Evolutionary conservation across 1,140 invertebrate species (phyloP).

Genomic region (Caenorhabditis remanei): DNA sequence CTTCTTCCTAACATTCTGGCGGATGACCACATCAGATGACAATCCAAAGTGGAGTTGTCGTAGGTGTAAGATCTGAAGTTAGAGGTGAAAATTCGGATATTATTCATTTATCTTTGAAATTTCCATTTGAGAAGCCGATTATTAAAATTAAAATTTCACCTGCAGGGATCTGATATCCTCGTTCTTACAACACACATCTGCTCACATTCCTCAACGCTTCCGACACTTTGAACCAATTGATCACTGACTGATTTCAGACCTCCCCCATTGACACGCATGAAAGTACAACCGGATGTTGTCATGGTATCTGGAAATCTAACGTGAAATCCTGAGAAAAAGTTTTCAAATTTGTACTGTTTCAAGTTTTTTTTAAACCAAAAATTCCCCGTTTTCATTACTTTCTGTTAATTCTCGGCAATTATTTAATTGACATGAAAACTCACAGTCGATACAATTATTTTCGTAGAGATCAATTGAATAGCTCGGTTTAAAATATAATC

Average conservation of each 20-base stretch:
- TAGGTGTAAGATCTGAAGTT: constrained; percentile 38
- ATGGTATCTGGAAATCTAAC: constrained; percentile 21
- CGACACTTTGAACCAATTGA: constrained; percentile 17
- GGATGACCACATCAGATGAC: constrained; percentile 35
- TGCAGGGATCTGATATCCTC: constrained; percentile 21
- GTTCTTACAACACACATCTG: constrained; percentile 24
- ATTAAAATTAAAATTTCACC: not conserved
- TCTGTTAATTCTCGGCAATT: not conserved
- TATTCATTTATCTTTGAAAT: too few species aligned
- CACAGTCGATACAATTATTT: constrained; percentile 31
- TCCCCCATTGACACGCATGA: constrained; percentile 13
- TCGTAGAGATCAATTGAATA: not conserved
- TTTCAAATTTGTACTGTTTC: not conserved
- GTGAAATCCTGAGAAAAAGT: too few species aligned
- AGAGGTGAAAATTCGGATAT: not conserved
- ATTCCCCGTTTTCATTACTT: not conserved
- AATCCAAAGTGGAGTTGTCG: constrained; percentile 6
- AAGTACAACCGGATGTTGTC: constrained; percentile 25
- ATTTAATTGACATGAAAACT: not conserved
- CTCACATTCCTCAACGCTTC: constrained; percentile 25
- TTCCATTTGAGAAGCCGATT: too few species aligned
- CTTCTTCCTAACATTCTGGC: constrained; percentile 29
- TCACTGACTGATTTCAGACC: constrained; percentile 41
- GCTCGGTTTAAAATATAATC: constrained; percentile 24
- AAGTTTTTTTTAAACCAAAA: not conserved